phyloP scores from a whole-genome alignment of 1,140 invertebrate species.

The Pseudomyrmex flavicornis region DNA sequence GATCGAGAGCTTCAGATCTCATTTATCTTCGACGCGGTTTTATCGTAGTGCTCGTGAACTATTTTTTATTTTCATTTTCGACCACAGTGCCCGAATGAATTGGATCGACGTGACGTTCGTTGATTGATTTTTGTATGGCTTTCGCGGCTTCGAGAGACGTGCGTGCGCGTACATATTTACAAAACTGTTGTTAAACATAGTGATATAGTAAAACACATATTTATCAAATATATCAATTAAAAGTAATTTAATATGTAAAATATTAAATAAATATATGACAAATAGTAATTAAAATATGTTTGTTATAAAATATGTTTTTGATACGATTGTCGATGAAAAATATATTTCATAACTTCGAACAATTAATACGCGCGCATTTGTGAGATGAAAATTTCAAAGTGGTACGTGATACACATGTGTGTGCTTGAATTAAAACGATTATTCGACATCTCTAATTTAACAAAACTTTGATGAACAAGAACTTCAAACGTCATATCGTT shows the following conservation, averaged over 20 bases:
- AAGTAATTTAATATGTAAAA: no score
- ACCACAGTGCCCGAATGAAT: conserved; percentile 11
- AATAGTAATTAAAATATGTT: no score
- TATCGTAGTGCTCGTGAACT: conserved; percentile 27
- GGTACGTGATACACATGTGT: no score
- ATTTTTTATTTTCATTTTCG: conserved; percentile 45
- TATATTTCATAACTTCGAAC: no score
- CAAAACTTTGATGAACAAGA: conserved; percentile 3
- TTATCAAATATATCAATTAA: no score
- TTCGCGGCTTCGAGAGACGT: conserved; percentile 12
- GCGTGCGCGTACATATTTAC: background rate
- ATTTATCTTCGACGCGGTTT: conserved; percentile 45
- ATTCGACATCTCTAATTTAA: background rate
- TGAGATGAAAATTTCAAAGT: no score
- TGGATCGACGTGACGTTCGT: conserved; percentile 12
- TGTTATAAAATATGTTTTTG: no score
- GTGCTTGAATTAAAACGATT: no score
- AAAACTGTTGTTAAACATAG: conserved; percentile 17
- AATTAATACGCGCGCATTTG: no score
- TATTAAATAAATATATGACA: no score
- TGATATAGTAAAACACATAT: background rate
- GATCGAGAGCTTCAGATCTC: conserved; percentile 53
- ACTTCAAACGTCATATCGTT: background rate
- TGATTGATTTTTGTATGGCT: conserved; percentile 32
- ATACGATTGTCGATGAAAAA: no score